Percentiles rank a stretch among this genome's conserved stretches.
Evolutionary conservation across 2,797 vertebrate species (phyloP).

Genomic region (Trichosurus vulpecula): DNA sequence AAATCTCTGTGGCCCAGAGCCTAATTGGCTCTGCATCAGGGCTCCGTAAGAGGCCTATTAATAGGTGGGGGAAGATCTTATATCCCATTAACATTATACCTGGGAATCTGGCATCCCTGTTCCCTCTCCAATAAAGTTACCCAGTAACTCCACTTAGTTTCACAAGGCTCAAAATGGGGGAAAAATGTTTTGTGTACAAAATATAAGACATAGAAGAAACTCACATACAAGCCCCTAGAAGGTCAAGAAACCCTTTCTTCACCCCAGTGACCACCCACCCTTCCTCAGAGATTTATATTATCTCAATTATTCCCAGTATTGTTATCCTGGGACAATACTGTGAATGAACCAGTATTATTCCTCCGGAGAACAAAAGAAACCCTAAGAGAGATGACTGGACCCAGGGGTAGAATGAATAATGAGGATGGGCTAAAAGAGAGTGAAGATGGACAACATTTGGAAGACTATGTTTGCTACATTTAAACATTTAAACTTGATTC

Average conservation of each 20-base stretch:
- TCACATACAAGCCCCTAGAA: neutral
- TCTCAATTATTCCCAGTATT: neutral
- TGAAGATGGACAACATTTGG: neutral
- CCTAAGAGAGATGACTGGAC: neutral
- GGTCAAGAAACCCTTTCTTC: neutral
- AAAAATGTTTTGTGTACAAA: neutral
- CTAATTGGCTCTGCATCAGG: no score
- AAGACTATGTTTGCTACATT: neutral
- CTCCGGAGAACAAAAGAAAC: neutral
- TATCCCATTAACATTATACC: no score
- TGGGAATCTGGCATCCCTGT: no score
- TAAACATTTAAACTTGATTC: neutral
- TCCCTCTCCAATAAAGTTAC: neutral
- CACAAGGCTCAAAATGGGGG: neutral
- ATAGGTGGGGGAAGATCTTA: no score
- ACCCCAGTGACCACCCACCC: neutral
- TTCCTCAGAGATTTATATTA: neutral
- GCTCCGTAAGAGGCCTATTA: no score
- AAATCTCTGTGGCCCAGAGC: no score
- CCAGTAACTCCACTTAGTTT: neutral
- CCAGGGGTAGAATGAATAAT: neutral
- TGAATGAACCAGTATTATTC: neutral
- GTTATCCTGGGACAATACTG: neutral
- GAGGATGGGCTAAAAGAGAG: neutral
- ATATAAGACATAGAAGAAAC: neutral